Evolutionary conservation across 2,113 vertebrate species (phyloP), one percentile per base, ranked within the genome.

Genomic region (Nothobranchius furzeri): DNA sequence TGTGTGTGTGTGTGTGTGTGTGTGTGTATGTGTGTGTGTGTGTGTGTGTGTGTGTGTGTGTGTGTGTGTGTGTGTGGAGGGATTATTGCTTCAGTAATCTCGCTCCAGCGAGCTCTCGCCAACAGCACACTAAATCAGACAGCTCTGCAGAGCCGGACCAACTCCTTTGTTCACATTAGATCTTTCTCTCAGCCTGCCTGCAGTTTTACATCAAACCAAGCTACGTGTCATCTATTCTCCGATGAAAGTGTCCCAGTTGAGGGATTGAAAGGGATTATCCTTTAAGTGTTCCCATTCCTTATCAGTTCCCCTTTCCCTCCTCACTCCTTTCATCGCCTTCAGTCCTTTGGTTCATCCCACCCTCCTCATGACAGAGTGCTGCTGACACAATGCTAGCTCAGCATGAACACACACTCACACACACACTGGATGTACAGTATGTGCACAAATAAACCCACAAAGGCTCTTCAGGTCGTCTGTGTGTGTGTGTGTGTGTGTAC

Each of bases 371-470:
- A 79, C 72, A 72, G 57, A 86, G 65, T 35, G 49, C 55, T 87
- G 88, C 88, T 90, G 89, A 92, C 87, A 85, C 58, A 47, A 73
- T 61, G 87, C 85, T 73, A 74, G 45, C 78, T 89, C 90, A 88
- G 89, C 91, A 92, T 40, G 46, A 47, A 35, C 75, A 70, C 54
- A 48, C 55, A 61, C 48, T 48, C 68, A 54, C 9, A 50, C 3
- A 65, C 13, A 64, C 20, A 49, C 57, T 20, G 36, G 53, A 81
- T 53, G 48, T 59, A 58, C 54, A 63, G 47, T 52, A 69, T 36
- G 30, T 40, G 7, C 37, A 25, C 11, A 25, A 7, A 58, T 24
- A 59, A 13, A 10, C 55, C 35, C 60, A 58, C 37, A 79, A 20
- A 68, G 45, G 24, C 45, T 49, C n/a, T 35, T 45, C 9, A 25